Percentiles rank a stretch among this genome's conserved stretches.
phyloP scores from a whole-genome alignment of 2,797 vertebrate species.

The Danio albolineatus region DNA sequence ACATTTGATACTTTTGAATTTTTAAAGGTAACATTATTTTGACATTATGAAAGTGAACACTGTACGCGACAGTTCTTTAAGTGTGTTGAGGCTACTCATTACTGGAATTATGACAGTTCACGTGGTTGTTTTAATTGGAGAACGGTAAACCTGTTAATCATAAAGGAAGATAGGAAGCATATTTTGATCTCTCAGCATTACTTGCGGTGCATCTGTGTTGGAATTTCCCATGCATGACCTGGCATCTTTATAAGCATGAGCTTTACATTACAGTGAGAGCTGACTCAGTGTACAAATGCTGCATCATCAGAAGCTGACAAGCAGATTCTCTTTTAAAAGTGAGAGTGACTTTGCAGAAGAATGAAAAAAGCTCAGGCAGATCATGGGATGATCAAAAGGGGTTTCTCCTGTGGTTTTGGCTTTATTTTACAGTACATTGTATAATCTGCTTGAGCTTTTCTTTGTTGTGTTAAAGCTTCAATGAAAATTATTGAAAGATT shows the following conservation, averaged over 20 bases:
- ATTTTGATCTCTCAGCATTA: neutral
- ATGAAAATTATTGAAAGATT: neutral
- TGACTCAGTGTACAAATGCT: slow-evolving; percentile 41
- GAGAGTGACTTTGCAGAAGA: slow-evolving; percentile 52
- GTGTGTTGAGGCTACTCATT: too few relatives aligned
- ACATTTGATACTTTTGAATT: neutral
- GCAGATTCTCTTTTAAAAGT: slow-evolving; percentile 1
- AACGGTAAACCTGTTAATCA: neutral
- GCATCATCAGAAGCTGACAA: slow-evolving; percentile 44
- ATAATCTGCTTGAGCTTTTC: neutral
- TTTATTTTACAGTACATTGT: neutral
- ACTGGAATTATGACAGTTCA: neutral
- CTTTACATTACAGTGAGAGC: slow-evolving; percentile 22
- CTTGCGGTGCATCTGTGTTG: neutral
- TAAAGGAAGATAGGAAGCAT: neutral
- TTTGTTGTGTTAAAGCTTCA: neutral
- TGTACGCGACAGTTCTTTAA: too few relatives aligned
- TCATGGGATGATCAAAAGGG: neutral
- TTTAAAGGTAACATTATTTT: neutral
- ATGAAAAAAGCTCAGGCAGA: slow-evolving; percentile 9
- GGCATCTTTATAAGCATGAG: slow-evolving; percentile 30
- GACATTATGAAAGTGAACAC: neutral
- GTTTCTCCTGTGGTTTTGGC: neutral
- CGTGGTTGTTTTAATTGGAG: too few relatives aligned
- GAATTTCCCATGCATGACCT: slow-evolving; percentile 45